Conservation (phyloP, 1,140 invertebrate species). For the Mycetomoellerius zeteki region DNA sequence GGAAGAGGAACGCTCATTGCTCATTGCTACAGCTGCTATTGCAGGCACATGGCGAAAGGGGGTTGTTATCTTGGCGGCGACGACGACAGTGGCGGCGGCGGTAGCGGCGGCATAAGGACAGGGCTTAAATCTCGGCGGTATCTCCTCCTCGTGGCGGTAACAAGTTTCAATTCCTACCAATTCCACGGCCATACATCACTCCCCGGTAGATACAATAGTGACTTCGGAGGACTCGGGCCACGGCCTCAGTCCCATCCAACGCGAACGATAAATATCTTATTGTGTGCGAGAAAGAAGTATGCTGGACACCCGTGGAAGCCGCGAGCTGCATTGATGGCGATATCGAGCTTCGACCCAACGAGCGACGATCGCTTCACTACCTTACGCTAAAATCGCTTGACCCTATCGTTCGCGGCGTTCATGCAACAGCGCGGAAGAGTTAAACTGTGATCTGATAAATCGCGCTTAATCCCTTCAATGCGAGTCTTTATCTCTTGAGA, state of each 20-base stretch:
- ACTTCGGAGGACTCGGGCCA: conserved; percentile 79
- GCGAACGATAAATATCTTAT: conserved; percentile 84
- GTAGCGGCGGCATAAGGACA: conserved; percentile 75
- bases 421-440: not conserved
- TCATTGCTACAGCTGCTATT: conserved; percentile 58
- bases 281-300: conserved; percentile 79
- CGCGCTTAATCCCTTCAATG: not conserved
- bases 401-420: conserved; percentile 1
- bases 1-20: not conserved
- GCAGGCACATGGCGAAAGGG: conserved; percentile 68
- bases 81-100: conserved; percentile 19
- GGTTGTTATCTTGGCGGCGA: conserved; percentile 72
- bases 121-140: conserved; percentile 83
- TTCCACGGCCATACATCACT: conserved; percentile 84
- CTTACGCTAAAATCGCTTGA: conserved; percentile 24
- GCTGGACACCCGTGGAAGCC: conserved; percentile 73
- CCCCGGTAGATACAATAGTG: conserved; percentile 81
- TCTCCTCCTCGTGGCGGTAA: conserved; percentile 80
- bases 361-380: conserved; percentile 66
- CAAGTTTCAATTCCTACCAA: conserved; percentile 85
- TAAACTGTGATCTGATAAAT: conserved; percentile 61
- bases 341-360: conserved; percentile 59
- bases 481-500: not conserved
- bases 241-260: conserved; percentile 75
- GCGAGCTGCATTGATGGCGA: conserved; percentile 51